phyloP scores from a whole-genome alignment of 2,797 vertebrate genomes.

The Peromyscus aztecus region DNA sequence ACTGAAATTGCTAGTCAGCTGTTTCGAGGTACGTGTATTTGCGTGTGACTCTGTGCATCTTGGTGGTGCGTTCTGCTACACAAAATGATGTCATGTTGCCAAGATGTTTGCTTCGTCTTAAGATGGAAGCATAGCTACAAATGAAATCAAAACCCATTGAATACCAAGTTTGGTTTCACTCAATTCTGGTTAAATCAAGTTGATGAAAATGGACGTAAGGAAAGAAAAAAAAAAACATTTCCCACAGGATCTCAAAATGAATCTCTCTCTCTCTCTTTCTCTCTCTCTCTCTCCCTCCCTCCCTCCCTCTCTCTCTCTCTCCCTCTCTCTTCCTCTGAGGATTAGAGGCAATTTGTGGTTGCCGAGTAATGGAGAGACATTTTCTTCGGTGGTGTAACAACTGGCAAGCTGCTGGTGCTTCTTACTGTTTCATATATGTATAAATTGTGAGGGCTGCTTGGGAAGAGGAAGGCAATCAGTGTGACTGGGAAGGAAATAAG shows the following conservation, averaged over 20 bases:
- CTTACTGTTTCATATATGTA: background rate
- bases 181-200: constrained; percentile 26
- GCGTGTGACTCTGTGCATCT: background rate
- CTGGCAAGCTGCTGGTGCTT: background rate
- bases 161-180: constrained; percentile 11
- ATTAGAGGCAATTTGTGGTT: background rate
- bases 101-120: background rate
- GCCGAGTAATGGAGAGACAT: background rate
- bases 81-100: background rate
- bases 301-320: background rate
- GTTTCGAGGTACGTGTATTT: background rate
- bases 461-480: background rate
- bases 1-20: background rate
- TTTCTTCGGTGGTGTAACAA: background rate
- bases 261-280: background rate
- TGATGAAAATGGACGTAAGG: background rate
- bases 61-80: background rate
- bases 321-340: no score
- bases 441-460: no score
- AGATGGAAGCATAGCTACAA: constrained; percentile 20
- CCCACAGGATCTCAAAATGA: background rate
- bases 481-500: background rate
- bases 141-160: background rate
- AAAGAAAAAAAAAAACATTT: background rate
- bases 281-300: background rate